Percentiles rank a stretch among this genome's conserved stretches.
Evolutionary conservation across 2,888 invertebrate species (phyloP).

Genomic region (Minunthozetes semirufus): DNA sequence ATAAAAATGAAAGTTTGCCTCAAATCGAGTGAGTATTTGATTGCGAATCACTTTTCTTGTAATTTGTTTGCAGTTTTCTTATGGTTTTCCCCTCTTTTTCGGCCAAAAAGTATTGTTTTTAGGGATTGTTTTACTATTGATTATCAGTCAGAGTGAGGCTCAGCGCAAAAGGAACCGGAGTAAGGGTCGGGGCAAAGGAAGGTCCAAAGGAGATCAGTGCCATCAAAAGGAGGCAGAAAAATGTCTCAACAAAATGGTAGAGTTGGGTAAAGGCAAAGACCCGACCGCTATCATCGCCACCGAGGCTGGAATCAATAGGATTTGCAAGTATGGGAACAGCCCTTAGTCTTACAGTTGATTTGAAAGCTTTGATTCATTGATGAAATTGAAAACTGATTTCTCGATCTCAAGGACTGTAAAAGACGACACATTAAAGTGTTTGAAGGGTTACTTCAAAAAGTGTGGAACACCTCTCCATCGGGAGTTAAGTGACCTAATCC

Average conservation of each 20-base stretch:
- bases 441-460: constrained; percentile 36
- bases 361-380: neutral
- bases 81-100: neutral
- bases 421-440: constrained; percentile 35
- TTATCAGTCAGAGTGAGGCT: neutral
- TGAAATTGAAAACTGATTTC: neutral
- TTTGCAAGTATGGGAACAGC: constrained; percentile 32
- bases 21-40: constrained; percentile 8
- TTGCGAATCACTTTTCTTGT: too few species aligned
- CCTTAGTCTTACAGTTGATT: neutral
- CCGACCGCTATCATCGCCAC: constrained; percentile 33
- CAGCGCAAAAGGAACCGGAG: neutral
- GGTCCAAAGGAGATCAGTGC: constrained; percentile 27
- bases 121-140: constrained; percentile 5
- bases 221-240: constrained; percentile 35
- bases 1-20: neutral
- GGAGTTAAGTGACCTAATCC: constrained; percentile 33
- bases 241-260: constrained; percentile 34
- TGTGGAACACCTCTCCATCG: constrained; percentile 34
- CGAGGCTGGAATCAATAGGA: constrained; percentile 33
- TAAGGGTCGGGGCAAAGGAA: neutral
- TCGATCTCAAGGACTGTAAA: constrained; percentile 24
- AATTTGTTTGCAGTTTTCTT: neutral
- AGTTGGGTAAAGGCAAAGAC: constrained; percentile 33
- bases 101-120: neutral